Base-by-base conservation (phyloP, 2,888 invertebrate genomes). In the Idaea aversata region DNA sequence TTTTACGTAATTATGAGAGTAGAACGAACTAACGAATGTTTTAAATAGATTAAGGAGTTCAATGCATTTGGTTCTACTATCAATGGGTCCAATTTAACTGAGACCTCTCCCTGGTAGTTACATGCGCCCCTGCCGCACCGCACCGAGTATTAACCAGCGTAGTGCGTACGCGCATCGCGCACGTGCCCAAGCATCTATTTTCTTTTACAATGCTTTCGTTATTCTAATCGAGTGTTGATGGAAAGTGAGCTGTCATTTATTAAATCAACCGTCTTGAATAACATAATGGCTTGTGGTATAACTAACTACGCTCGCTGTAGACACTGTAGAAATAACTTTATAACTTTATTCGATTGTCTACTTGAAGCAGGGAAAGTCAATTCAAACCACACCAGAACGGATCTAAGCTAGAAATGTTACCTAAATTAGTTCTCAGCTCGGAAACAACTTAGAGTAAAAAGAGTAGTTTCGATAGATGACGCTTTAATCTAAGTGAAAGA, bases 171-270 rank as follows among this genome's bases (percentile, higher is more conserved):
- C 58, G 16, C 58, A 15, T 16, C 58, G 15, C 34, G 66, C 61
- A 63, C 72, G 65, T 68, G 69, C 35, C 57, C 36, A 7, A 60
- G 69, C 70, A 70, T 69, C 60, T 63, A 63, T 69, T 69, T 65
- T 47, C 47, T 47, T 47, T 61, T 62, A 47, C 25, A 15, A 34
- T n/a, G 61, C 68, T 62, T 66, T 71, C 64, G 67, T 64, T 72
- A 72, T 71, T 70, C 70, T 58, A 61, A 59, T 59, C 59, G 58
- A 61, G 67, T 63, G 61, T 57, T 34, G 64, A 61, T 70, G 60
- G 72, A 74, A 74, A 72, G 71, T 68, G 63, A 64, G 59, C 63
- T 57, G 63, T 47, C 61, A 61, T 69, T 67, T 70, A 72, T 71
- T 62, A 70, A 73, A 70, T 68, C 61, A 65, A 67, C 59, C 25